These are phyloP conservation scores for Tuberolachnus salignus DNA, from an alignment of 2,888 invertebrate genomes.

Conservation along the genomic window DNA sequence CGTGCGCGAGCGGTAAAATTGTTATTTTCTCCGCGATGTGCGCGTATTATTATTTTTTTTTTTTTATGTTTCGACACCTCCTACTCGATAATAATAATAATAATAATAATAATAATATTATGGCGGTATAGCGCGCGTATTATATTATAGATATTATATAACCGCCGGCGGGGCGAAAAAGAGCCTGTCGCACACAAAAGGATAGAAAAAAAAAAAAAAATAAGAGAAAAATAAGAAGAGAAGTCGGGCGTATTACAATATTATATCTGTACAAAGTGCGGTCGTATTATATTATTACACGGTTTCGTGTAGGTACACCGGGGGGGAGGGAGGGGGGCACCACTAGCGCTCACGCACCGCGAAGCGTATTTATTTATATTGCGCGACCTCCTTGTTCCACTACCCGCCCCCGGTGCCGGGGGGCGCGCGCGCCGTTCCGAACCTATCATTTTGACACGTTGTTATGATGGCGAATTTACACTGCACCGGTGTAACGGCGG, in stretches of 20 bases:
- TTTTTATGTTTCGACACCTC: conserved; percentile 52
- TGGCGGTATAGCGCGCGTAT: background rate
- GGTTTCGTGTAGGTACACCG: too few species aligned
- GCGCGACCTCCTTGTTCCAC: too few species aligned
- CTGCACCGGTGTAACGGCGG: background rate
- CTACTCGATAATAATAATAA: conserved; percentile 30
- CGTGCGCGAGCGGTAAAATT: background rate
- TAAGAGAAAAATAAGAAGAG: too few species aligned
- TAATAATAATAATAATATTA: background rate
- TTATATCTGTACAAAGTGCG: background rate
- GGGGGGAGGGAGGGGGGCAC: too few species aligned
- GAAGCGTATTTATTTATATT: too few species aligned
- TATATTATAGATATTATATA: too few species aligned
- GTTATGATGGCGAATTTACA: conserved; percentile 44
- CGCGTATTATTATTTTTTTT: conserved; percentile 5
- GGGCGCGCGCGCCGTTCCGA: background rate
- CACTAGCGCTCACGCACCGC: background rate
- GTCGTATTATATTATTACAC: background rate
- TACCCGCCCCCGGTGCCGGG: too few species aligned
- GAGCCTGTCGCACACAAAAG: conserved; percentile 19
- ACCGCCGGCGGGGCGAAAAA: conserved; percentile 25
- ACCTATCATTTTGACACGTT: conserved; percentile 54
- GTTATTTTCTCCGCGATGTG: conserved; percentile 40
- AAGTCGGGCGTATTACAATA: too few species aligned
- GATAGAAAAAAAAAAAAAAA: conserved; percentile 21